Evolutionary conservation across 2,113 vertebrate genomes (phyloP).

Genomic region (Ictidomys tridecemlineatus): DNA sequence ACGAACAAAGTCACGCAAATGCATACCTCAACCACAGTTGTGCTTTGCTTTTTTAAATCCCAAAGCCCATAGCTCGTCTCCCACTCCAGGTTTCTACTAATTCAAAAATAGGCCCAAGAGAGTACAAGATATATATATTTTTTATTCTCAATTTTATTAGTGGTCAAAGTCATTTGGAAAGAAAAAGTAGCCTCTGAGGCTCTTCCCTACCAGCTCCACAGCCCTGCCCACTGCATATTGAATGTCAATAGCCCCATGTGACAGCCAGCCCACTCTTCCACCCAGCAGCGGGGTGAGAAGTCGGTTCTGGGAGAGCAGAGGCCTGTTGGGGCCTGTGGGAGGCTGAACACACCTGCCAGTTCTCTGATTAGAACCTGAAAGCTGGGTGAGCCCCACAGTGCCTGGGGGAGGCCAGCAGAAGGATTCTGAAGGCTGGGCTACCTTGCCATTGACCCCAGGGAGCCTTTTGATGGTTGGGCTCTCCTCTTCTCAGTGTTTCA

Average conservation of each 20-base stretch:
- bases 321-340: constrained; percentile 46
- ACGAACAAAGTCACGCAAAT: neutral
- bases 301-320: neutral
- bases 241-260: neutral
- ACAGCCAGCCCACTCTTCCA: neutral
- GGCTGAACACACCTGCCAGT: neutral
- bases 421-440: neutral
- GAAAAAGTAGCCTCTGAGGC: neutral
- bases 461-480: neutral
- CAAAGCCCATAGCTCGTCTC: neutral
- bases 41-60: neutral
- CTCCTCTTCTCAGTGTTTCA: neutral
- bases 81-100: neutral
- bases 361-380: neutral
- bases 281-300: neutral
- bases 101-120: neutral
- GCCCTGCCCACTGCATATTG: neutral
- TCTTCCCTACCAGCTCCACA: too few relatives aligned
- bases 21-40: neutral
- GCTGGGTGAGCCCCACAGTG: neutral
- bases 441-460: neutral
- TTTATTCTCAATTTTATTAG: neutral
- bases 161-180: neutral
- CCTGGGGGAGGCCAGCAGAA: neutral
- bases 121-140: neutral